These are phyloP conservation scores for Eupleurogrammus muticus DNA, from an alignment of 2,797 vertebrate species.

Conservation along the genomic window DNA sequence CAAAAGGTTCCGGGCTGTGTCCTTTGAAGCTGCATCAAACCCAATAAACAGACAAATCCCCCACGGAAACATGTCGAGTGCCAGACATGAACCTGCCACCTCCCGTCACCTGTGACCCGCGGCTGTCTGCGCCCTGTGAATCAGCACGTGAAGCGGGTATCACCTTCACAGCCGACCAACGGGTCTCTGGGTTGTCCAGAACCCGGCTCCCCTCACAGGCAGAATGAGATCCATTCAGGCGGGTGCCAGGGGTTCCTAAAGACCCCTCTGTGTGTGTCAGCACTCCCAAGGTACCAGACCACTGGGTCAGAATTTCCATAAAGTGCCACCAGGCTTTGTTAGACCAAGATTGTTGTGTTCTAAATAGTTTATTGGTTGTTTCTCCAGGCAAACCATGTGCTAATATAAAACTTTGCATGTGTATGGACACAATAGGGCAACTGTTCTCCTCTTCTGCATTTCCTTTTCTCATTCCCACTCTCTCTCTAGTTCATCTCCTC, in stretches of 20 bases:
- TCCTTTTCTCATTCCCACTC: conserved; percentile 42
- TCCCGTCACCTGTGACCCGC: conserved; percentile 38
- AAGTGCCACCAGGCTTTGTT: conserved; percentile 31
- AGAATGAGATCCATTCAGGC: conserved; percentile 54
- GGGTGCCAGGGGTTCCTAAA: conserved; percentile 54
- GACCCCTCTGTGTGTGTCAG: conserved; percentile 50
- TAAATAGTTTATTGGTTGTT: conserved; percentile 64
- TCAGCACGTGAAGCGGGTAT: conserved; percentile 21
- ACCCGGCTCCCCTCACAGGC: conserved; percentile 43
- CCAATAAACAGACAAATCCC: conserved; percentile 12
- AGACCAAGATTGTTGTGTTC: conserved; percentile 55
- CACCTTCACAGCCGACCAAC: conserved; percentile 44
- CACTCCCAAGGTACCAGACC: conserved; percentile 40
- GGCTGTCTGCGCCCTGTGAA: conserved; percentile 33
- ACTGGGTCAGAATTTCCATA: conserved; percentile 51
- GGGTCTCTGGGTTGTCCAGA: conserved; percentile 44
- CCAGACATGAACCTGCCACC: conserved; percentile 14
- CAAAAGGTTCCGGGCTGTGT: not conserved
- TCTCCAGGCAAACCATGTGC: conserved; percentile 64
- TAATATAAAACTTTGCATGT: conserved; percentile 66
- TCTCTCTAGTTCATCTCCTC: conserved; percentile 7
- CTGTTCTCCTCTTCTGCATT: conserved; percentile 67
- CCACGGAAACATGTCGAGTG: not conserved
- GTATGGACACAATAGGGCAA: conserved; percentile 61
- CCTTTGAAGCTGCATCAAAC: conserved; percentile 14